phyloP scores from a whole-genome alignment of 2,797 vertebrate species.

The Melanotaenia parkinsoni region DNA sequence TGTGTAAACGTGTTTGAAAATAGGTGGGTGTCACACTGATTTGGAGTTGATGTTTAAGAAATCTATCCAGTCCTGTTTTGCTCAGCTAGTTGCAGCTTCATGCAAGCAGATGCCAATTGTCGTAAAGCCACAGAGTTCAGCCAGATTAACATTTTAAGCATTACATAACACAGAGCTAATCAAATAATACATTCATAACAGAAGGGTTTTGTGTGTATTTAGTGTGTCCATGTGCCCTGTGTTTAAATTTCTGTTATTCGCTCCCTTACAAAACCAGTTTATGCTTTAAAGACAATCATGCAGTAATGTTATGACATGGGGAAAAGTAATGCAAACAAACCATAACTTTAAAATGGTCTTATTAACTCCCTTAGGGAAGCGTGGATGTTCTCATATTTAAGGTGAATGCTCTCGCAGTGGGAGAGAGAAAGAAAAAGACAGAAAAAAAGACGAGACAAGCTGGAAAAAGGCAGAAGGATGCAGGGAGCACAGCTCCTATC shows the following conservation, averaged over 20 bases:
- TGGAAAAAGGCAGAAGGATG: background rate
- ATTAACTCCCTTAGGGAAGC: constrained; percentile 33
- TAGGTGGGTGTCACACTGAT: constrained; percentile 35
- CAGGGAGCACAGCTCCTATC: background rate
- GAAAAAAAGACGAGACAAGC: background rate
- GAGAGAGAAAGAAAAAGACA: background rate
- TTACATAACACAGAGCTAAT: constrained; percentile 56
- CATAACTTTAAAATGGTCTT: background rate
- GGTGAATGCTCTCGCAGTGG: constrained; percentile 52
- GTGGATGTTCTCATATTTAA: constrained; percentile 33
- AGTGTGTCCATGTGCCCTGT: constrained; percentile 8
- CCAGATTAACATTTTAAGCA: constrained; percentile 53
- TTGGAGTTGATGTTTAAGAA: constrained; percentile 36
- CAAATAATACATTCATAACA: constrained; percentile 34
- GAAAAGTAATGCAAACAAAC: background rate
- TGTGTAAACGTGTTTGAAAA: constrained; percentile 40
- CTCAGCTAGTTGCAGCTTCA: constrained; percentile 33
- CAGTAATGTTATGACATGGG: constrained; percentile 1
- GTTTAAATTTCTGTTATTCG: constrained; percentile 12
- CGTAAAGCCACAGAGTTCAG: constrained; percentile 41
- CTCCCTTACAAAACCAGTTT: background rate
- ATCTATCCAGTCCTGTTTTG: constrained; percentile 30
- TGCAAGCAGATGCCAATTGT: constrained; percentile 53
- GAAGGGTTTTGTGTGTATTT: constrained; percentile 18
- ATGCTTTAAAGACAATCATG: background rate